phyloP scores from a whole-genome alignment of 53 echinoderm and acorn worm genomes.

The Luidia sarsii region DNA sequence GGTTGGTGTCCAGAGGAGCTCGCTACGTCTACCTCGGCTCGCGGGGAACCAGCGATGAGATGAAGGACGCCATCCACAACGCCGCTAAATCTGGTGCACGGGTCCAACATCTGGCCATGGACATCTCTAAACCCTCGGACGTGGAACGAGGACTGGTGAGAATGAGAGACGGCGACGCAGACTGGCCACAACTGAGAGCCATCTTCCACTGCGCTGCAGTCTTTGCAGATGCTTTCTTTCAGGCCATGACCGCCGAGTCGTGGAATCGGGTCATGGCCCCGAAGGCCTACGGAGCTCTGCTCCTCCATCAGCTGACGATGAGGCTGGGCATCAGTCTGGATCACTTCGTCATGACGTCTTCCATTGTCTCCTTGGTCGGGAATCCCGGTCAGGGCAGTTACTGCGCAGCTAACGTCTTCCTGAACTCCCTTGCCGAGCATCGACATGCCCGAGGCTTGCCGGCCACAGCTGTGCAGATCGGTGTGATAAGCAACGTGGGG shows the following conservation, averaged over 20 bases:
- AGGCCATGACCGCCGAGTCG: constrained; percentile 29
- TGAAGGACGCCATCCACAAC: constrained; percentile 3
- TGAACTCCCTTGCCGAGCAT: constrained; percentile 49
- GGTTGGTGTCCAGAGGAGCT: constrained; percentile 64
- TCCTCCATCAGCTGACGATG: constrained; percentile 65
- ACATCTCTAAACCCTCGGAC: constrained; percentile 36
- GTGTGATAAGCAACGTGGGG: constrained; percentile 59
- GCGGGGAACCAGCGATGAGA: constrained; percentile 41
- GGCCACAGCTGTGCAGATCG: constrained; percentile 54
- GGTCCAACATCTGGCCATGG: constrained; percentile 50
- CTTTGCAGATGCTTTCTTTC: constrained; percentile 52
- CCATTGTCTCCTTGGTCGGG: constrained; percentile 60
- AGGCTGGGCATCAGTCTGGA: constrained; percentile 52
- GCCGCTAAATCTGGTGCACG: background rate
- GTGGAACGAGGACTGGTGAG: constrained; percentile 10
- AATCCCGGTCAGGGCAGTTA: constrained; percentile 76
- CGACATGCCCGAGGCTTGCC: constrained; percentile 52
- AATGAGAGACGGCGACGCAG: background rate
- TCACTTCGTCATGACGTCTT: constrained; percentile 62
- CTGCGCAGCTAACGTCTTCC: constrained; percentile 65
- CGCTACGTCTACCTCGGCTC: constrained; percentile 47
- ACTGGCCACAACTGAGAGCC: constrained; percentile 41
- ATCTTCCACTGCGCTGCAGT: constrained; percentile 74
- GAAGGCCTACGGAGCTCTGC: constrained; percentile 74
- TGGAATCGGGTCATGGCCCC: constrained; percentile 67